Evolutionary conservation across 2,113 vertebrate genomes (phyloP).

Genomic region (Callionymus lyra): DNA sequence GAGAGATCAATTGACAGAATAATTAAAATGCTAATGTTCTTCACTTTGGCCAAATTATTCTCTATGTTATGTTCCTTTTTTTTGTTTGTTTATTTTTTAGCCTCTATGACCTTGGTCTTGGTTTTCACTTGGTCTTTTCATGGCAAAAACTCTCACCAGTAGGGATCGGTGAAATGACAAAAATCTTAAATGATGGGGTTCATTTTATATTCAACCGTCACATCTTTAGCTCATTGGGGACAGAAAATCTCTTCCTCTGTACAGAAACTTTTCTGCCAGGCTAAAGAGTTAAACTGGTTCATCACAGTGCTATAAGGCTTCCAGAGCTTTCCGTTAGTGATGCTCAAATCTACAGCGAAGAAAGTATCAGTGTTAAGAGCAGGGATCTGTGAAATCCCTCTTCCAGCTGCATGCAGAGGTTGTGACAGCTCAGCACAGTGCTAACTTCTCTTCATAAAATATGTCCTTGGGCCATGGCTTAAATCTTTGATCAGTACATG

Average conservation of each 20-base stretch:
- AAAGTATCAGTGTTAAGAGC: constrained; percentile 19
- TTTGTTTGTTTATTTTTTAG: too few species aligned
- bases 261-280: constrained; percentile 23
- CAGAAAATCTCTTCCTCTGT: constrained; percentile 21
- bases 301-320: constrained; percentile 12
- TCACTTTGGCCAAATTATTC: too few species aligned
- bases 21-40: too few species aligned
- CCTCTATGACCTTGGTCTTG: too few species aligned
- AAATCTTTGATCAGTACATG: constrained; percentile 24
- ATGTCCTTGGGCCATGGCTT: constrained; percentile 19
- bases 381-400: constrained; percentile 23
- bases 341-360: constrained; percentile 12
- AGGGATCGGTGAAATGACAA: too few species aligned
- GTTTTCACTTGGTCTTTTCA: too few species aligned
- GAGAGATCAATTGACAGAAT: too few species aligned
- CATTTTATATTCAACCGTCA: too few species aligned
- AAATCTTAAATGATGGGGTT: constrained; percentile 23
- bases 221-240: constrained; percentile 13
- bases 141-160: too few species aligned
- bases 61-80: too few species aligned
- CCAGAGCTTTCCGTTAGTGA: constrained; percentile 28
- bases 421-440: constrained; percentile 27
- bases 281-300: constrained; percentile 20
- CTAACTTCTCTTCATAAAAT: constrained; percentile 43
- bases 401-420: constrained; percentile 17